Base-by-base conservation (phyloP, 1,140 invertebrate genomes). In the Drosophila neocordata region DNA sequence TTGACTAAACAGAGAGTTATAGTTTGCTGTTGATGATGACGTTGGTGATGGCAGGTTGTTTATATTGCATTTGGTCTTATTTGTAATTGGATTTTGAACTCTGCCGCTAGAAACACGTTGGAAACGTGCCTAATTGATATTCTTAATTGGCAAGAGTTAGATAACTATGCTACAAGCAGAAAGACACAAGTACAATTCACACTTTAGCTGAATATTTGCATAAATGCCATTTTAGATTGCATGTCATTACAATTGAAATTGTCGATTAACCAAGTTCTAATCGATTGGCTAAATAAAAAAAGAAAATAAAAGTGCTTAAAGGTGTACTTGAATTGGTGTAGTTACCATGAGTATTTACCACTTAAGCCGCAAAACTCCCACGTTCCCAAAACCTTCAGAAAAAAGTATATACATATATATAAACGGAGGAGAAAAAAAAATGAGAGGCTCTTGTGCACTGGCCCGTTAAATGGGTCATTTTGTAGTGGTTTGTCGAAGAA, bases 381-480 rank as follows among this genome's bases (percentile, higher is more conserved):
- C 72, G 73, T 76, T 76, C 73, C 72, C 73, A 75, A 75, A 69
- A 68, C 37, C 53, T 52, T 44, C 41, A 31, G 27, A 31, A 6
- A 44, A 44, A 13, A 44, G 18, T 2, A 24, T n/a, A 24, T 2
- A 24, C 22, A 1, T 24, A 44, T 44, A 44, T 18, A 44, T n/a
- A n/a, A n/a, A n/a, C n/a, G 41, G 41, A 44, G 41, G 41, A 4
- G 6, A 48, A 18, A 20, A 20, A 48, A 57, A 67, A 67, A 61
- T 70, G 22, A 52, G 35, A 64, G 75, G 61, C 65, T 65, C 62
- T 65, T 74, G 82, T 61, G 79, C 82, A 85, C 58, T 82, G 78
- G 82, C 71, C 82, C 82, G 83, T 85, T 85, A 85, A 85, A 85
- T 87, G 83, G 83, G 82, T 85, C 82, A 77, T 77, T 77, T 77